Conservation (phyloP, 2,113 vertebrate species). For the Chaenocephalus aceratus region DNA sequence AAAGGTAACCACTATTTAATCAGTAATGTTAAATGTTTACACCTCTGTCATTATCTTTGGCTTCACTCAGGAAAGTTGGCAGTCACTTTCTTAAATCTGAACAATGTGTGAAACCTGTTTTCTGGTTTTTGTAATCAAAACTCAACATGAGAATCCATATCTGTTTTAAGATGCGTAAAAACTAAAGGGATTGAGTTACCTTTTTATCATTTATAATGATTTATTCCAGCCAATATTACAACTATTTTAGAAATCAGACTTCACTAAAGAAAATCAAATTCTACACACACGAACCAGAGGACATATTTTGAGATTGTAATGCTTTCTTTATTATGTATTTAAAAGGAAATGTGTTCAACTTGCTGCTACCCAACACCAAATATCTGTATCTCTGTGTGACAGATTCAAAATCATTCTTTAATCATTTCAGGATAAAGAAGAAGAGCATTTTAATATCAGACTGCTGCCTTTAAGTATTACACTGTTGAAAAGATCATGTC, state of each 20-base stretch:
- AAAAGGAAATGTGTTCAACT: neutral
- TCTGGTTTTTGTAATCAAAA: too few species aligned
- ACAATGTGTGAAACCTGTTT: too few species aligned
- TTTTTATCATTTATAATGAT: neutral
- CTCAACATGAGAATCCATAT: too few species aligned
- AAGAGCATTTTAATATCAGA: neutral
- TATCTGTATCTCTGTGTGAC: too few species aligned
- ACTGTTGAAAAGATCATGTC: neutral
- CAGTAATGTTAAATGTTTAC: neutral
- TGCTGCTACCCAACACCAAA: neutral
- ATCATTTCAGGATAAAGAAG: constrained; percentile 2
- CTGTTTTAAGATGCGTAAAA: too few species aligned
- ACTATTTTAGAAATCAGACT: neutral
- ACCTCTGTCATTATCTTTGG: neutral
- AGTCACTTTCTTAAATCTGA: too few species aligned
- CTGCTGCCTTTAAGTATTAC: neutral
- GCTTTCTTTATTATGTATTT: neutral
- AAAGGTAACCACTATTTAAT: constrained; percentile 86
- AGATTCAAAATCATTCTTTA: neutral
- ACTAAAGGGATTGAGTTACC: too few species aligned
- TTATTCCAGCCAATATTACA: neutral
- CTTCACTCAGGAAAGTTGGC: too few species aligned
- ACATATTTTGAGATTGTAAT: neutral
- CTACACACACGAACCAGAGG: neutral
- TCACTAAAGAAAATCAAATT: neutral